Percentiles rank a stretch among this genome's conserved stretches.
phyloP scores from a whole-genome alignment of 2,888 invertebrate genomes.

The Blastobasis adustella region DNA sequence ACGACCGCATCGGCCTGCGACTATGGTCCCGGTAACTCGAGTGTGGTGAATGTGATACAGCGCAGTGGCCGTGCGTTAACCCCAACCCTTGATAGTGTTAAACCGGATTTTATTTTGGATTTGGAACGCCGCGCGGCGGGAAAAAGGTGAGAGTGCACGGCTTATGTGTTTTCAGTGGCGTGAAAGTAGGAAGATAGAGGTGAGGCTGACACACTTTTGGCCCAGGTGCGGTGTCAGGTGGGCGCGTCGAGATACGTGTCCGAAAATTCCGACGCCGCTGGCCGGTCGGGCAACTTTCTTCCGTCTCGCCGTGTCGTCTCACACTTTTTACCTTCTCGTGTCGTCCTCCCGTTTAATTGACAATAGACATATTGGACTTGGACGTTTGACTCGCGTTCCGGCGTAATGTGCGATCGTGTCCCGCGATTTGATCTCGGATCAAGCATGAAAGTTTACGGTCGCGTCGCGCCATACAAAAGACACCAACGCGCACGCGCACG shows the following conservation, averaged over 20 bases:
- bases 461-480: conserved; percentile 45
- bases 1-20: conserved; percentile 63
- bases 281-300: conserved; percentile 60
- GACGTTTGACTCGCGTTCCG: too few relatives aligned
- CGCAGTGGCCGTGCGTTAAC: conserved; percentile 68
- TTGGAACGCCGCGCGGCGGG: conserved; percentile 56
- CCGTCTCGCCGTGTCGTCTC: conserved; percentile 16
- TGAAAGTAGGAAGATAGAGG: conserved; percentile 70
- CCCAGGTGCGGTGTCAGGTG: conserved; percentile 69
- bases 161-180: conserved; percentile 57
- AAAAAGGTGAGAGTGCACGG: conserved; percentile 46
- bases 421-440: too few relatives aligned
- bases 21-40: conserved; percentile 60
- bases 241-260: conserved; percentile 61
- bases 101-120: conserved; percentile 59
- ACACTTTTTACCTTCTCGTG: too few relatives aligned
- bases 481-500: conserved; percentile 53
- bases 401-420: too few relatives aligned
- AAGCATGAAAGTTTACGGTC: conserved; percentile 13
- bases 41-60: conserved; percentile 66
- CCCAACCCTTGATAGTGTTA: conserved; percentile 69
- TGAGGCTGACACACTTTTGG: conserved; percentile 69
- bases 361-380: too few relatives aligned
- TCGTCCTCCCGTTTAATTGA: too few relatives aligned
- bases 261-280: conserved; percentile 70